Evolutionary conservation across 1,140 invertebrate species (phyloP), one percentile per base, ranked within the genome.

Genomic region (Heliothis subflexa): DNA sequence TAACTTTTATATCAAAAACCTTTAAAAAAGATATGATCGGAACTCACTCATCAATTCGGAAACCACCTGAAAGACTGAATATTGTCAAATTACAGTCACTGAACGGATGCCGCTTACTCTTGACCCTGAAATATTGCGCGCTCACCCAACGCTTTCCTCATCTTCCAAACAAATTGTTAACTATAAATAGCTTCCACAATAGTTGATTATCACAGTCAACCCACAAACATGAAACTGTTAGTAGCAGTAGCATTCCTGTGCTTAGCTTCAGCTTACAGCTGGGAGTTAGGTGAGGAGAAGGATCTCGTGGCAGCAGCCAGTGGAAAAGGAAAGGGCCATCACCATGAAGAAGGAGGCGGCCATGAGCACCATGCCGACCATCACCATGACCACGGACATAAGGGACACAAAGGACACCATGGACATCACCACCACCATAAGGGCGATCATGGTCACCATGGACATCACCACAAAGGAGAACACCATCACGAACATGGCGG

Each of bases 321-420:
- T 73, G 95, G 95, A 80, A 96, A 97, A 80, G 55, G 21, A 1
- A 13, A 25, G 16, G 95, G 95, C 57, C 95, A 95, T 74, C 96
- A 97, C 62, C 95, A 95, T 47, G 96, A 96, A 81, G 96, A 96
- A 78, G 96, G 96, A 54, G 97, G 96, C 55, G 93, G 91, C 47
- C 86, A 94, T 57, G 85, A 93, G n/a, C 92, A 94, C 59, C 92
- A 94, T 57, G 85, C 70, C 13, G 84, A 94, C 72, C 92, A 94
- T 55, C 92, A 94, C 33, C 92, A 94, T 59, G 91, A 94, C 7
- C 92, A 94, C 47, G 91, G 91, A 1, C 81, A 89, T 7, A 90
- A 94, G 45, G 92, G 86, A 59, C 90, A 93, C 77, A 94, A 94
- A 71, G 92, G 92, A 12, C 92, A 94, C 73, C 91, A 94, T 81